Evolutionary conservation across 53 echinoderm and acorn worm species (phyloP), one percentile per base, ranked within the genome.

Genomic region (Glandiceps talaboti): DNA sequence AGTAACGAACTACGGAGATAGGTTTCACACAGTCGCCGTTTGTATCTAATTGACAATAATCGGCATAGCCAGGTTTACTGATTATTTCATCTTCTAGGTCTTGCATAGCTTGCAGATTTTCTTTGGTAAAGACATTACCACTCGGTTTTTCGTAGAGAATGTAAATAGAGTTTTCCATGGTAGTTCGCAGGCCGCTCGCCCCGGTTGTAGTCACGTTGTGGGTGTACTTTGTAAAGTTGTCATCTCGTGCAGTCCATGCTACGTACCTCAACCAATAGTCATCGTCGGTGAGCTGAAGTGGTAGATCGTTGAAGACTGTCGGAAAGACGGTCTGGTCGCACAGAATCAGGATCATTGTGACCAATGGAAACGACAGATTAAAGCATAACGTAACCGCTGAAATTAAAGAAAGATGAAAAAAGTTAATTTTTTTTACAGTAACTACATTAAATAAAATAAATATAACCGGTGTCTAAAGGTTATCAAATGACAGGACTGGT

Each of bases 91-190:
- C 12, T 76, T 76, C 28, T 30, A 76, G 31, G 1, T 28, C 26
- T 26, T 76, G 28, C 29, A 76, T 76, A 30, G 0, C 31, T 14
- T 0, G 12, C 0, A 76, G 29, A 31, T 76, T 76, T 28, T 76
- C 29, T 26, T 76, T 76, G 28, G 28, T 76, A 26, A 76, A 76
- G 1, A 76, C 76, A 76, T 76, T 76, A 10, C 76, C 76, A 14
- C 31, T 76, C 31, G 14, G 14, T 27, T 28, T 0, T 1, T 30
- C 29, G 29, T 30, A 76, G 29, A 76, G 29, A 28, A 76, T 25
- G 29, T 76, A 30, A 14, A 76, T 14, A 28, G 12, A 14, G 31
- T 76, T 31, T 14, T 76, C 29, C 1, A 1, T 31, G 29, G 1
- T 31, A 30, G 28, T 76, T 76, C 76, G 29, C 14, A 76, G 29